Evolutionary conservation across 2,888 invertebrate genomes (phyloP), one percentile per base, ranked within the genome.

Genomic region (Pseudolycoriella hygida): DNA sequence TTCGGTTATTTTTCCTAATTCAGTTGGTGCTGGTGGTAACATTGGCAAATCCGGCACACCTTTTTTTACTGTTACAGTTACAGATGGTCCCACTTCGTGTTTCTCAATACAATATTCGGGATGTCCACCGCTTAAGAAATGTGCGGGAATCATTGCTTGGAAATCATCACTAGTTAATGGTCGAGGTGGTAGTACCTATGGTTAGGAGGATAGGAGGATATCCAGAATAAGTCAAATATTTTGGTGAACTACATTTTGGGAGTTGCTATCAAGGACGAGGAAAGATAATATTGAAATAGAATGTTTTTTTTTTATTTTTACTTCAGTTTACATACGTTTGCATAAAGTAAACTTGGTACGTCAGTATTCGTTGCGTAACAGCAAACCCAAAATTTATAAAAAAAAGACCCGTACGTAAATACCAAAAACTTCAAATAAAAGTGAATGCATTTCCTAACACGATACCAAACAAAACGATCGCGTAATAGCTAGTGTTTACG

Each of bases 141-240:
- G 88, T 62, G 85, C 80, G 58, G 89, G 88, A 60, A 88, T 88
- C 87, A 89, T 85, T 70, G 88, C 86, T 77, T 87, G 85, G 76
- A 88, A 89, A 71, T 89, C 87, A 73, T 86, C 87, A 74, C 80
- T 87, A 71, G 87, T 87, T 72, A 88, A 79, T 66, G 88, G 85
- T 71, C 82, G 78, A 69, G 82, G 74, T 50, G 60, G 58, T 49
- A 57, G 54, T 45, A 43, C 46, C 42, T 32, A 40, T 30, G 40
- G 37, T 34, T 37, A 46, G 34, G 34, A 34, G 34, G 34, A 34
- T 34, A 14, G 34, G 25, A 25, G 25, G 34, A 34, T 34, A 34
- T 4, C 34, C 6, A 34, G 15, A 34, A 34, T 34, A 34, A 34
- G 34, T 34, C 34, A 34, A 14, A 34, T 34, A 12, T 34, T 25